Base-by-base conservation (phyloP, 92 coral and sea anemone species). In the Epizoanthus rinbou region DNA sequence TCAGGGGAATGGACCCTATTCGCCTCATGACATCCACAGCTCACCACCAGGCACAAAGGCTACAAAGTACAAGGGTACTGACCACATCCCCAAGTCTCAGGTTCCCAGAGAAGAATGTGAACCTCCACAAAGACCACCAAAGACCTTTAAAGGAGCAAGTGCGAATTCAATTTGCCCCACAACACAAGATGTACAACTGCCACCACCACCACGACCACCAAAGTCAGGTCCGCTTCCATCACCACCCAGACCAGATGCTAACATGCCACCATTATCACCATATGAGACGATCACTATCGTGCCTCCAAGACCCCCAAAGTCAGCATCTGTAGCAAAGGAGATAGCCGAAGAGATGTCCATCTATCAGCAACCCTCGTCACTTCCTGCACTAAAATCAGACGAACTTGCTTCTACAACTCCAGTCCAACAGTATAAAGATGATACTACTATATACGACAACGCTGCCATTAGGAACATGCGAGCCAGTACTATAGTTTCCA, bases 191-290 rank as follows among this genome's bases (percentile, higher is more conserved):
- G 74, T 22, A 73, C 83, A 25, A 19, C 66, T 28, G 3, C 37
- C 82, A n/a, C 31, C 82, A 41, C 86, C 82, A 18, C 80, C 87
- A 33, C 87, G 71, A 23, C 79, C 80, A 16, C 87, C 87, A 19
- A 75, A 71, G 19, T 18, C 88, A 47, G 23, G 76, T 50, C 53
- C 83, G 8, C 70, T 41, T 16, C 24, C 85, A 35, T 57, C 57
- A 17, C 80, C 80, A 1, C 67, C 63, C 23, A 64, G 52, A 33
- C 56, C 80, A 25, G 80, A 3, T 57, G 54, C 41, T 15, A 19
- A 56, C 17, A 28, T 45, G 13, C 33, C 80, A 17, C 45, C 63
- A 21, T 78, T 78, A 35, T 78, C 82, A 31, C 82, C 82, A 28
- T 78, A 78, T 43, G 71, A 78, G 71, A 78, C 57, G 0, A 57